These are phyloP conservation scores for Bombus ignitus DNA, from an alignment of 1,140 invertebrate genomes.

Conservation along the genomic window DNA sequence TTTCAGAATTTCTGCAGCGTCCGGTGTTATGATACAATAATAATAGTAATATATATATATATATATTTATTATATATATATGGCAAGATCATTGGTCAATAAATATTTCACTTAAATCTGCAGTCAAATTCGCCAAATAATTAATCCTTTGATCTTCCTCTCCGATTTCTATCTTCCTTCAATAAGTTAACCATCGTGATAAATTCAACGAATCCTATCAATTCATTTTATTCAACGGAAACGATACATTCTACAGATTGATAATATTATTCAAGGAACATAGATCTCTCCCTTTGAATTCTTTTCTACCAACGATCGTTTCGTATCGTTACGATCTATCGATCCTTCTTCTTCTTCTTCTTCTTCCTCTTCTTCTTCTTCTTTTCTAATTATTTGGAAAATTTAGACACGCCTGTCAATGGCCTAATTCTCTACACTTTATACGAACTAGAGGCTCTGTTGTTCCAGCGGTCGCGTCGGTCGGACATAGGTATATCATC, in stretches of 20 bases:
- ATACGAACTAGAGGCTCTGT: slow-evolving; percentile 67
- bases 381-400: slow-evolving; percentile 67
- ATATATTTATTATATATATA: slow-evolving; percentile 63
- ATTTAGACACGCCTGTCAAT: slow-evolving; percentile 54
- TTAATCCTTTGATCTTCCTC: slow-evolving; percentile 26
- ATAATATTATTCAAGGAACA: slow-evolving; percentile 54
- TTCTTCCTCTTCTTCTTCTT: too few species aligned
- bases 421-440: slow-evolving; percentile 62
- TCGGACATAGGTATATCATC: slow-evolving; percentile 45
- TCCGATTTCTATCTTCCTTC: background rate
- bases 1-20: slow-evolving; percentile 67
- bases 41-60: slow-evolving; percentile 67
- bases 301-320: background rate
- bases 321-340: too few species aligned
- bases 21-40: slow-evolving; percentile 70
- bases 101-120: slow-evolving; percentile 73
- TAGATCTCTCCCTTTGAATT: background rate
- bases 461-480: slow-evolving; percentile 52
- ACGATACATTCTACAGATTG: slow-evolving; percentile 17
- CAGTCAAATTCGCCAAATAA: slow-evolving; percentile 71
- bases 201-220: background rate
- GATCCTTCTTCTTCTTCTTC: too few species aligned
- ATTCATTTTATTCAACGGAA: background rate
- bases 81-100: slow-evolving; percentile 78
- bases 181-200: slow-evolving; percentile 32